Percentiles rank a stretch among this genome's conserved stretches.
phyloP scores from a whole-genome alignment of 2,113 vertebrate genomes.

The Megaceryle torquata region DNA sequence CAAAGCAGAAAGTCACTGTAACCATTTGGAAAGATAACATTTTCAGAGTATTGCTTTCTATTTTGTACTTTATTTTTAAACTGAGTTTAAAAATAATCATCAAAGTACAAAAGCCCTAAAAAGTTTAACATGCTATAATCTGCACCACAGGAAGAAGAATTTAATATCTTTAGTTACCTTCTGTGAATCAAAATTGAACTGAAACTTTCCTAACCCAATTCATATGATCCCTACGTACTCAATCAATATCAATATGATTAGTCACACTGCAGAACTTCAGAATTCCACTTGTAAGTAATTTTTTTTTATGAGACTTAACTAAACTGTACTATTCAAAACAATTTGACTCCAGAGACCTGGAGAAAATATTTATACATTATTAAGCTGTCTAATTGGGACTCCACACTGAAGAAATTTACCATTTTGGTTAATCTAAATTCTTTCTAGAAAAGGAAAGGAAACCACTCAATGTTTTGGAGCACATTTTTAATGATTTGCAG shows the following conservation, averaged over 20 bases:
- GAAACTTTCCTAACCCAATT: background rate
- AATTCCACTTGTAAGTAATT: background rate
- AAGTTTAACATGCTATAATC: background rate
- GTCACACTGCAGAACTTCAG: slow-evolving; percentile 55
- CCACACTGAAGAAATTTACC: background rate
- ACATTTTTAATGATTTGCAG: slow-evolving; percentile 18
- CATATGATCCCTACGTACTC: background rate
- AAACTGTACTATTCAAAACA: background rate
- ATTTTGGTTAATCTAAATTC: background rate
- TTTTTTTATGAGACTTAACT: background rate
- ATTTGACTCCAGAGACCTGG: background rate
- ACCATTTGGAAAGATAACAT: background rate
- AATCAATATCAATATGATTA: slow-evolving; percentile 47
- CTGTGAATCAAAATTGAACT: background rate
- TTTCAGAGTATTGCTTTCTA: background rate
- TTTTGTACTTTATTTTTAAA: background rate
- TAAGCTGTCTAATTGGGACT: background rate
- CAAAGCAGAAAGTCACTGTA: background rate
- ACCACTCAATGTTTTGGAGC: background rate
- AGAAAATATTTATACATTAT: background rate
- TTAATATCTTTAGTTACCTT: slow-evolving; percentile 3
- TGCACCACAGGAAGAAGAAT: background rate
- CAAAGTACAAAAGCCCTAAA: background rate
- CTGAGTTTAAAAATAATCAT: background rate
- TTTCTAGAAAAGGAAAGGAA: slow-evolving; percentile 16